Evolutionary conservation across 2,888 invertebrate genomes (phyloP).

Genomic region (Trachelus iudaicus): DNA sequence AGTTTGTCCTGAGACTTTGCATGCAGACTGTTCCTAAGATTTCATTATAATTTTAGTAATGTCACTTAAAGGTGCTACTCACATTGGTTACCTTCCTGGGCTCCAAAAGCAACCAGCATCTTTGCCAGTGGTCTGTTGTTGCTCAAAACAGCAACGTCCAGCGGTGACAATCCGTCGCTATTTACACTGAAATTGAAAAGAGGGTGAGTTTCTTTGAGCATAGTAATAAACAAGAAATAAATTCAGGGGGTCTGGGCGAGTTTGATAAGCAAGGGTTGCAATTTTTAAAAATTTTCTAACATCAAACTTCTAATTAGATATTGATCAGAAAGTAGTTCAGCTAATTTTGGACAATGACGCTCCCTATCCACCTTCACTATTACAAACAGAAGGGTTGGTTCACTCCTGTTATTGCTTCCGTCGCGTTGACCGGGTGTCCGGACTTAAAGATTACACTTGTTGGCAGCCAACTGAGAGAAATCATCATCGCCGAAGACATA

Average conservation of each 20-base stretch:
- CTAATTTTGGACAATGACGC: background rate
- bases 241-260: background rate
- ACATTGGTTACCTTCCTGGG: slow-evolving; percentile 87
- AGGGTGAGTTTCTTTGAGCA: background rate
- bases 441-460: background rate
- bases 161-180: slow-evolving; percentile 86
- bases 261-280: background rate
- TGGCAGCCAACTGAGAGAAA: background rate
- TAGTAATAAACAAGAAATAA: background rate
- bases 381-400: background rate
- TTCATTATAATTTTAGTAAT: background rate
- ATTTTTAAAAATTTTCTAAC: background rate
- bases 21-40: background rate
- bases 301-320: background rate
- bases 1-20: background rate
- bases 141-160: slow-evolving; percentile 94
- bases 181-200: slow-evolving; percentile 76
- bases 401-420: background rate
- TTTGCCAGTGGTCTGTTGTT: slow-evolving; percentile 89
- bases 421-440: background rate
- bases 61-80: slow-evolving; percentile 63
- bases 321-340: background rate
- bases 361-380: background rate
- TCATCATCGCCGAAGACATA: background rate
- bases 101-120: slow-evolving; percentile 89